Evolutionary conservation across 2,888 invertebrate species (phyloP), one percentile per base, ranked within the genome.

Genomic region (Ephialtes manifestator): DNA sequence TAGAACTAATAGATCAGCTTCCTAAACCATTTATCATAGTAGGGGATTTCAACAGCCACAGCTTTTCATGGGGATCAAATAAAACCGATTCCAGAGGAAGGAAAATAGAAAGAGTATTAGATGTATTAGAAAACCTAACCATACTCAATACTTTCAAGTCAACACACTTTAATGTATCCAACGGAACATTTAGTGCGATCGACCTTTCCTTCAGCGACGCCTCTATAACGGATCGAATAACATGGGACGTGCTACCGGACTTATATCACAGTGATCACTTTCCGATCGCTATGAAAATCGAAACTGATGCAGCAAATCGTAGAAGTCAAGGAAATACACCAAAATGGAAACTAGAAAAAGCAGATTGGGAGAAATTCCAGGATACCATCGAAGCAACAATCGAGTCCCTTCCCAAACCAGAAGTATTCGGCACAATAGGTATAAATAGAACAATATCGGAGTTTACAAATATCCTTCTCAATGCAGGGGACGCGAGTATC

Each of bases 41-140:
- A 2, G 90, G 89, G 0, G 89, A 90, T 58, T 88, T 90, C 31
- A 89, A 89, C 43, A 87, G 86, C 24, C 86, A 90, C 46, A 85
- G 77, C 39, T 5, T 48, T 0, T 4, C 87, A 4, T 90, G 88
- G 87, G 86, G 89, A 11, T 88, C 86, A 4, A 28, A 39, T 2
- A 77, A 85, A 31, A 77, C 79, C 15, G 83, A 87, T 5, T n/a
- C 24, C 0, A 68, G 76, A 70, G 81, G 60, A 35, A 67, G 53
- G 15, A 55, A 48, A 1, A 58, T 81, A 13, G 68, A 81, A 48
- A 48, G 4, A 43, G 43, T 7, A 15, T 89, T 31, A 83, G 89
- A 28, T 48, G 81, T 43, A 4, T 13, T 18, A 1, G 18, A n/a
- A 2, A 75, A 88, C 8, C 31, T 88, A n/a, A 55, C 63, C 4